Conservation (phyloP, 2,888 invertebrate species). For the Agrypnus murinus region DNA sequence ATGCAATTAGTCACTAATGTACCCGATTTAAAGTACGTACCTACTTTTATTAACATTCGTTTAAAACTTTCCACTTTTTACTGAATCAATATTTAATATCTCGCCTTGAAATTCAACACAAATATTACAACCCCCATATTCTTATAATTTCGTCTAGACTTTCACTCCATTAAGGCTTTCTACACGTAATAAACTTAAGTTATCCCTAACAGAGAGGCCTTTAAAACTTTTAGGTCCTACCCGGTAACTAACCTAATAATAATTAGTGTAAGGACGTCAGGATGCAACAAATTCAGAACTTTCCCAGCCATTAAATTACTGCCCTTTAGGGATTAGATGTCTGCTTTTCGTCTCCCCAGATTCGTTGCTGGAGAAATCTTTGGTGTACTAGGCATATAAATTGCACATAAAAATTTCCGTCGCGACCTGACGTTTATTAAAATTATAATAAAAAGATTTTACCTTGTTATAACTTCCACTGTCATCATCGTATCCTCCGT, state of each 20-base stretch:
- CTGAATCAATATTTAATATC: too few species aligned
- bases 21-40: too few species aligned
- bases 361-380: neutral
- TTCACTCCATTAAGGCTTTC: neutral
- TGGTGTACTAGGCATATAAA: neutral
- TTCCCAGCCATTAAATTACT: constrained; percentile 9
- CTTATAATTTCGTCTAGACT: too few species aligned
- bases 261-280: constrained; percentile 8
- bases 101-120: too few species aligned
- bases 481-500: constrained; percentile 93
- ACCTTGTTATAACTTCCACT: constrained; percentile 97
- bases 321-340: constrained; percentile 14
- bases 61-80: too few species aligned
- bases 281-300: constrained; percentile 25
- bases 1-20: too few species aligned
- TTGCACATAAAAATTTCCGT: neutral
- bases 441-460: constrained; percentile 5
- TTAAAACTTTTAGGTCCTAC: neutral
- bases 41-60: too few species aligned
- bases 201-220: neutral
- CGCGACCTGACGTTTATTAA: neutral
- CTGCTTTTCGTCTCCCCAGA: neutral
- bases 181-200: neutral
- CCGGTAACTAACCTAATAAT: constrained; percentile 12
- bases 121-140: too few species aligned